Base-by-base conservation (phyloP, 2,113 vertebrate species). In the Paratilapia polleni region DNA sequence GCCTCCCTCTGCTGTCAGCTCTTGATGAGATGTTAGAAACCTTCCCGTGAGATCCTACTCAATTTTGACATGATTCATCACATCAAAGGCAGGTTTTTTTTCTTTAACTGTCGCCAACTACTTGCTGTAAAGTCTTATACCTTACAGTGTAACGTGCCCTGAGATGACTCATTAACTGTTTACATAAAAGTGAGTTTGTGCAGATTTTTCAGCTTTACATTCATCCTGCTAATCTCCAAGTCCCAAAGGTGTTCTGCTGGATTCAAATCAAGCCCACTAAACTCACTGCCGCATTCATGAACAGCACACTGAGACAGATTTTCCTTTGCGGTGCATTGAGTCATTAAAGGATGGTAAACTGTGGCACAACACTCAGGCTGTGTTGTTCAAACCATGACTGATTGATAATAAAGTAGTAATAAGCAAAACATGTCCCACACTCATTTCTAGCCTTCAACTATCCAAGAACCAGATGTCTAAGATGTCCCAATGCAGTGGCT, bases 1-100 rank as follows among this genome's bases (percentile, higher is more conserved):
- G 66, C 66, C 66, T 70, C 41, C 66, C 66, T 70, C 66, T 70
- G 66, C 66, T 70, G 66, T 70, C 66, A 70, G 15, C 26, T 70
- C 15, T 70, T 49, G 41, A 49, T 17, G 24, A 70, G 64, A 47
- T 49, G 38, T 49, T 70, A 41, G 64, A 70, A 49, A 70, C 24
- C 64, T 70, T 70, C 64, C 24, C 7, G 19, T 19, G 15, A 52
- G 49, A 12, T 2, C n/a, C 61, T 49, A 15, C 43, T 49, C 24
- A 15, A 1, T 11, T 24, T 49, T 70, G 43, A 70, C 41, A 49
- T 1, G 0, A 28, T 70, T 70, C 43, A 70, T 49, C 66, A 70
- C 66, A 70, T 70, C 66, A 70, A 70, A 49, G 66, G 66, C 49
- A 1, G 64, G 19, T 70, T 70, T 22, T 54, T 49, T 47, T 17